Base-by-base conservation (phyloP, 2,888 invertebrate species). In the Cantharis lateralis region DNA sequence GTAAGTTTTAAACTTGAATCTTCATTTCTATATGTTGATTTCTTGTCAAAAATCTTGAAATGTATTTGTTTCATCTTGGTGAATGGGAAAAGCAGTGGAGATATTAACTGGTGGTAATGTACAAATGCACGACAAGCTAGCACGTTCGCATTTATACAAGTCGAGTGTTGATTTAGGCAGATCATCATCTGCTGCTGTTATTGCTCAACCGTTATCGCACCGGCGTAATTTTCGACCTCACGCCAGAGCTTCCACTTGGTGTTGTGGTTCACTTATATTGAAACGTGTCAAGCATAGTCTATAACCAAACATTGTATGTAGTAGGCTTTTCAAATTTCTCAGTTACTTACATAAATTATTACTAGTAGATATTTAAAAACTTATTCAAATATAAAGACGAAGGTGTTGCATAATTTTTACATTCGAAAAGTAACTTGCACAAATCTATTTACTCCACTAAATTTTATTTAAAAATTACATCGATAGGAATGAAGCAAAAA, bases 181-280 rank as follows among this genome's bases (percentile, higher is more conserved):
- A 68, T 82, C 83, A 68, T 83, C 85, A 71, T 85, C 85, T 48
- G 68, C 75, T 82, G 80, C 82, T 71, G 82, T 83, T 74, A 82
- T 84, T 74, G 77, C 82, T 69, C 86, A 85, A 78, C 84, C 87
- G 15, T 48, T 48, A 48, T 81, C 87, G 77, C 86, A 87, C 73
- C 87, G 87, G 62, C 84, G 86, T 79, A 85, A 86, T 77, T 88
- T 86, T 81, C 83, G 87, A 72, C 88, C 88, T 77, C 88, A 88
- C 80, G 91, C 91, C 74, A 90, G 92, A 82, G 92, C 93, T 78
- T 91, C 92, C 81, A 92, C 93, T 26, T 94, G 94, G 94, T 95
- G 95, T 88, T 94, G 95, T 88, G 94, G 94, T 86, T 92, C 93
- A 82, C 93, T 94, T 89, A 94, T 94, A 81, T 89, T 91, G 94